Conservation (phyloP, 2,797 vertebrate species). For the Gambusia yucatana region DNA sequence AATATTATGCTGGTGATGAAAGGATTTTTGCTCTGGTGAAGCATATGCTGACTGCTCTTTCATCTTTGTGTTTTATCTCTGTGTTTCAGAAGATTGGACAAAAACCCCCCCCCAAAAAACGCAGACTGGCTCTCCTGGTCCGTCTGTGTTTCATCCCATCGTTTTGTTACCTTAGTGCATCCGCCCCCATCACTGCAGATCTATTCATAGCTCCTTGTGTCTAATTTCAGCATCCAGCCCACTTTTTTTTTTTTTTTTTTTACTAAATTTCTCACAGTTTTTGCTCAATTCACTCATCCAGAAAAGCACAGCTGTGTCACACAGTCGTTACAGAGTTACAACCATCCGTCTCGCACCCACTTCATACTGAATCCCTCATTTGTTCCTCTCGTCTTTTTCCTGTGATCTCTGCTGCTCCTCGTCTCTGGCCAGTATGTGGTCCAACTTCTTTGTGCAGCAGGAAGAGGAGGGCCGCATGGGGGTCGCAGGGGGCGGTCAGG, state of each 20-base stretch:
- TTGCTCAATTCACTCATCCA: conserved; percentile 25
- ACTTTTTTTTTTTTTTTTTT: conserved; percentile 27
- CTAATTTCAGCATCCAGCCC: conserved; percentile 39
- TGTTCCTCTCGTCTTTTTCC: conserved; percentile 5
- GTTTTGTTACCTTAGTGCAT: conserved; percentile 38
- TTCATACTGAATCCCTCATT: conserved; percentile 21
- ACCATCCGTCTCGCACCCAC: not conserved
- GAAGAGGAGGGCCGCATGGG: conserved; percentile 82
- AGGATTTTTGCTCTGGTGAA: conserved; percentile 61
- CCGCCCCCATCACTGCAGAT: conserved; percentile 25
- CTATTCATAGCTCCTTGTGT: conserved; percentile 41
- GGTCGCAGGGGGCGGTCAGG: conserved; percentile 58
- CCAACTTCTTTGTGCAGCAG: conserved; percentile 88
- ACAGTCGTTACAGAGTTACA: conserved; percentile 6
- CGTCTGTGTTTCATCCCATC: conserved; percentile 42
- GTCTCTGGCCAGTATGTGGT: conserved; percentile 81
- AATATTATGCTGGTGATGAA: conserved; percentile 64
- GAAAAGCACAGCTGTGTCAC: conserved; percentile 29
- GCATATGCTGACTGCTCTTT: conserved; percentile 61
- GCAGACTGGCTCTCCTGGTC: conserved; percentile 59
- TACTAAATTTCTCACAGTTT: conserved; percentile 26
- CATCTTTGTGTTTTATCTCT: conserved; percentile 68
- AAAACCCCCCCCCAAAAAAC: too few species aligned
- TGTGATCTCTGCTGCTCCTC: conserved; percentile 5
- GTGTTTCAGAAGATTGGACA: conserved; percentile 64